Evolutionary conservation across 2,888 invertebrate species (phyloP).

Genomic region (Calliphora vomitoria): DNA sequence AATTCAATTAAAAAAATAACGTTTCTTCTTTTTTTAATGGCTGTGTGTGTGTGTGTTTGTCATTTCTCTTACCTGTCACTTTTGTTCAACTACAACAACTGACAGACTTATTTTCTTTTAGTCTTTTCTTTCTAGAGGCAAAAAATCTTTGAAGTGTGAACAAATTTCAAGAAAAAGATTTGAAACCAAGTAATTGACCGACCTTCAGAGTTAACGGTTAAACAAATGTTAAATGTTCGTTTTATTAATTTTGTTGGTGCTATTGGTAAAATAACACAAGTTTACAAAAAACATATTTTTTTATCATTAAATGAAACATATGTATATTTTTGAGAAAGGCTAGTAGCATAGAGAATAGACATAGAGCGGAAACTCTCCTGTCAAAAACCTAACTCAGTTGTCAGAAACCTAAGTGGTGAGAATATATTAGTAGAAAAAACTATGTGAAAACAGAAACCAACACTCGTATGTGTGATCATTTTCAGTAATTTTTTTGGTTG

Average conservation of each 20-base stretch:
- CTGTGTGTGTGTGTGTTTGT: background rate
- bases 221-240: background rate
- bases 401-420: no score
- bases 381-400: no score
- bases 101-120: background rate
- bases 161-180: background rate
- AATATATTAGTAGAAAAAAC: no score
- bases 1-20: slow-evolving; percentile 67
- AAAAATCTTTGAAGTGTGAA: slow-evolving; percentile 21
- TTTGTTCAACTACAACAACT: background rate
- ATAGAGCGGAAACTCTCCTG: no score
- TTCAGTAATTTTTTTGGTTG: no score
- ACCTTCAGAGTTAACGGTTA: slow-evolving; percentile 69
- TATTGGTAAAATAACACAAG: background rate
- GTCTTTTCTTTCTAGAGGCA: background rate
- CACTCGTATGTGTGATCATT: no score
- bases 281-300: no score
- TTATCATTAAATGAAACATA: no score
- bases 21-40: slow-evolving; percentile 39
- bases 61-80: slow-evolving; percentile 47
- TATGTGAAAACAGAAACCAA: no score
- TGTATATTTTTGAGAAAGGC: no score
- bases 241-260: background rate
- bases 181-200: slow-evolving; percentile 50
- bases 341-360: no score